phyloP scores from a whole-genome alignment of 2,888 invertebrate species.

The Trissolcus brochymenae region DNA sequence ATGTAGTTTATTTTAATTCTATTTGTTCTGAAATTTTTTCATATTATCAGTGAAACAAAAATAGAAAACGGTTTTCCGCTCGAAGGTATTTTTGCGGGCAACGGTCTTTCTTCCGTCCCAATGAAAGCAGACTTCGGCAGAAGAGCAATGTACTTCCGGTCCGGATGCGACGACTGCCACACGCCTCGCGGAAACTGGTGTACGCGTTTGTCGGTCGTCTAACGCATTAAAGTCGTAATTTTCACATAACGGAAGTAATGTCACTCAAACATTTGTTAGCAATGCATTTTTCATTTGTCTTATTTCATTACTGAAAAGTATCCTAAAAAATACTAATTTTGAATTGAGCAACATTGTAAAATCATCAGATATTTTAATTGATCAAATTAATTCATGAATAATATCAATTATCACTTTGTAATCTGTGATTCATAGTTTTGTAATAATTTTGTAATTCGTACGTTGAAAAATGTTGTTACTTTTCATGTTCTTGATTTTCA shows the following conservation, averaged over 20 bases:
- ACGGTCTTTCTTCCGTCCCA: slow-evolving; percentile 55
- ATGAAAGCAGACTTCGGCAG: slow-evolving; percentile 81
- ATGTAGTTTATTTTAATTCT: background rate
- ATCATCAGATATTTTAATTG: too few relatives aligned
- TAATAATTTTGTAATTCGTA: too few relatives aligned
- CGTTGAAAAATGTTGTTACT: background rate
- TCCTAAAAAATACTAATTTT: too few relatives aligned
- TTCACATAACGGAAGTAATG: slow-evolving; percentile 76
- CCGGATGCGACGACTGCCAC: slow-evolving; percentile 69
- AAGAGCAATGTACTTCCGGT: slow-evolving; percentile 78
- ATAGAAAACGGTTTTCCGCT: slow-evolving; percentile 12
- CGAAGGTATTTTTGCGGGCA: slow-evolving; percentile 27
- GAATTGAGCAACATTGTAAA: too few relatives aligned
- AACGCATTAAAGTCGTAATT: slow-evolving; percentile 90
- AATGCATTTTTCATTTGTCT: slow-evolving; percentile 21
- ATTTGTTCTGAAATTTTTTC: too few relatives aligned
- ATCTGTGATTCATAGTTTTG: too few relatives aligned
- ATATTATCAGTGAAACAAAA: background rate
- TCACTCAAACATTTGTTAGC: slow-evolving; percentile 78
- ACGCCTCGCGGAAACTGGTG: slow-evolving; percentile 80
- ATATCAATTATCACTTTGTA: too few relatives aligned
- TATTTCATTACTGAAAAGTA: slow-evolving; percentile 1
- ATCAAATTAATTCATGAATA: too few relatives aligned
- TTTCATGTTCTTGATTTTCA: background rate
- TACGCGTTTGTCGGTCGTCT: slow-evolving; percentile 81